Evolutionary conservation across 2,797 vertebrate species (phyloP).

Genomic region (Poliocrania exsul): DNA sequence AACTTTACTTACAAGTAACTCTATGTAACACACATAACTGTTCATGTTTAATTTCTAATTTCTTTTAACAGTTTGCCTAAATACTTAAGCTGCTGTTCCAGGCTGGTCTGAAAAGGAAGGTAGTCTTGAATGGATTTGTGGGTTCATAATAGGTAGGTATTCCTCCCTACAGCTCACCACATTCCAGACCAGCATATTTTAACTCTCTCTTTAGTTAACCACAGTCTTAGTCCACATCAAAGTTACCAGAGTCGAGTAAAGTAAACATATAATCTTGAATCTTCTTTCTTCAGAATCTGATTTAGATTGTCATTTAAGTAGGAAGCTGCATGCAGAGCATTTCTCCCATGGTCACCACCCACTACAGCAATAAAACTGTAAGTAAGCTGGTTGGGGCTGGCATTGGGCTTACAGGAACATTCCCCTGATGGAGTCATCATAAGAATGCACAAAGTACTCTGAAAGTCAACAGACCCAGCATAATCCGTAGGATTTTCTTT

Average conservation of each 20-base stretch:
- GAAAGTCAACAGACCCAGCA: not conserved
- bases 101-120: not conserved
- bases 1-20: not conserved
- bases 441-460: not conserved
- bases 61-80: not conserved
- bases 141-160: not conserved
- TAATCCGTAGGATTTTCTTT: not conserved
- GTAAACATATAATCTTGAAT: not conserved
- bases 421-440: not conserved
- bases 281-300: not conserved
- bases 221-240: not conserved
- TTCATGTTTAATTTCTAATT: not conserved
- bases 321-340: not conserved
- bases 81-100: not conserved
- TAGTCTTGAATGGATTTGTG: not conserved
- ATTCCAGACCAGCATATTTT: not conserved
- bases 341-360: not conserved
- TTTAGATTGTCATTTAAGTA: not conserved
- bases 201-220: not conserved
- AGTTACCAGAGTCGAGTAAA: not conserved
- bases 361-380: not conserved
- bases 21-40: not conserved
- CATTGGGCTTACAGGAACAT: not conserved
- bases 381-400: not conserved
- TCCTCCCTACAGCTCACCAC: not conserved